These are phyloP conservation scores for Gymnothorax javanicus DNA, from an alignment of 2,797 vertebrate genomes.

Conservation along the genomic window DNA sequence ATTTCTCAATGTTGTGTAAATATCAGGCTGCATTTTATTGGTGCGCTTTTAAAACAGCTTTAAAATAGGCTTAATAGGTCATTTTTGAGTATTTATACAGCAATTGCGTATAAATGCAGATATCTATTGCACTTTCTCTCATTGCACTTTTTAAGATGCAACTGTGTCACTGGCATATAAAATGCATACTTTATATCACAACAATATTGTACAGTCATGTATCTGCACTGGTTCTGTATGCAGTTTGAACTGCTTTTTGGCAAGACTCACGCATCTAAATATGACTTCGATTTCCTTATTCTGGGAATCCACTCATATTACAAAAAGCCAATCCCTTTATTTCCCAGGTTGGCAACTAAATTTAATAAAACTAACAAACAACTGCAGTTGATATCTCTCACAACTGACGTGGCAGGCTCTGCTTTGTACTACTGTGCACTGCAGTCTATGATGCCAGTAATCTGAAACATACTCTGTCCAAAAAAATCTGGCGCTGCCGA, in stretches of 20 bases:
- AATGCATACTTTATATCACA: neutral
- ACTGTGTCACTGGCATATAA: neutral
- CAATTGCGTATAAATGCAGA: no score
- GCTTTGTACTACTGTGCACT: no score
- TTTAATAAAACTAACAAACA: neutral
- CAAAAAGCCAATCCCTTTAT: no score
- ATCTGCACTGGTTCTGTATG: no score
- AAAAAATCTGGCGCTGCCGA: neutral
- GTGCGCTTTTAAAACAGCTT: no score
- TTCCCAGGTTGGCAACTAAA: no score
- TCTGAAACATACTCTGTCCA: conserved; percentile 17
- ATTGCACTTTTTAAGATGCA: neutral
- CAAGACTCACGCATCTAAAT: neutral
- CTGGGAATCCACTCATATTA: no score
- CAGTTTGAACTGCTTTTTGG: neutral
- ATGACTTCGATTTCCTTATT: neutral
- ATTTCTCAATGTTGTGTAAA: neutral
- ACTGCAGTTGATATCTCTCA: conserved; percentile 35
- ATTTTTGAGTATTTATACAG: no score
- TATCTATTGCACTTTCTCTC: no score
- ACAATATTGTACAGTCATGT: no score
- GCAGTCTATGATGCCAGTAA: conserved; percentile 28
- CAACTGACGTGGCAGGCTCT: no score
- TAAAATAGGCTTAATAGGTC: no score
- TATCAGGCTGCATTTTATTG: neutral